Evolutionary conservation across 2,888 invertebrate genomes (phyloP).

Genomic region (Ormyrus pomaceus): DNA sequence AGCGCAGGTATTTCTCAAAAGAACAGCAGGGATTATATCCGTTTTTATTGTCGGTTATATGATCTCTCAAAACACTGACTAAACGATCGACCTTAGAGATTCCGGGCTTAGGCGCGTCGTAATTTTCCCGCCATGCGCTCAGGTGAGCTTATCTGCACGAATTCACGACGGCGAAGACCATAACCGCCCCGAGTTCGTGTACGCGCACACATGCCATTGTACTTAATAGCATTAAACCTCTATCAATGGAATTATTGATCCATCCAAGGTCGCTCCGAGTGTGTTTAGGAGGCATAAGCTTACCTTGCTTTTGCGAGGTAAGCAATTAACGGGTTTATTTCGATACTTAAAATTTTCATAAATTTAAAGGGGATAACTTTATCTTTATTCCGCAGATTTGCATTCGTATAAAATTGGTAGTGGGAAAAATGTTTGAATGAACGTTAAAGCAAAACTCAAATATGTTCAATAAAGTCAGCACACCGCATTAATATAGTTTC

Average conservation of each 20-base stretch:
- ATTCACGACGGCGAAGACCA: conserved; percentile 6
- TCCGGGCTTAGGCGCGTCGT: conserved; percentile 16
- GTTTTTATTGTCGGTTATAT: no score
- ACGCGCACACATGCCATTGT: background rate
- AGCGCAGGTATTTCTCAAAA: background rate
- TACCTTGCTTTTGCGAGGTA: no score
- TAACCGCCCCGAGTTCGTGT: conserved; percentile 36
- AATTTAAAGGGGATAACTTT: no score
- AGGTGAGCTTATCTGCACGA: background rate
- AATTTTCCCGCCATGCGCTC: background rate
- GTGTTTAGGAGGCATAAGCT: background rate
- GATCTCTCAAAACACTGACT: conserved; percentile 6
- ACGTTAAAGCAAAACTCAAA: no score
- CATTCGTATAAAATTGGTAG: no score
- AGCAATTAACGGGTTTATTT: no score
- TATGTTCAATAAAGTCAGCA: no score
- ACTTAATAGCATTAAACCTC: conserved; percentile 19
- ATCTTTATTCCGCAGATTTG: no score
- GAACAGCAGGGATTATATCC: background rate
- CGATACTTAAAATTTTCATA: no score
- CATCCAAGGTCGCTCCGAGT: background rate
- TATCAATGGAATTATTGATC: conserved; percentile 14
- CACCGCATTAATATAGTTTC: no score
- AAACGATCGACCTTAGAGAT: conserved; percentile 18
- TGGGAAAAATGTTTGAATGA: no score